Percentiles rank a stretch among this genome's conserved stretches.
Conservation (phyloP, 2,888 invertebrate genomes). For the Colostygia pectinataria region DNA sequence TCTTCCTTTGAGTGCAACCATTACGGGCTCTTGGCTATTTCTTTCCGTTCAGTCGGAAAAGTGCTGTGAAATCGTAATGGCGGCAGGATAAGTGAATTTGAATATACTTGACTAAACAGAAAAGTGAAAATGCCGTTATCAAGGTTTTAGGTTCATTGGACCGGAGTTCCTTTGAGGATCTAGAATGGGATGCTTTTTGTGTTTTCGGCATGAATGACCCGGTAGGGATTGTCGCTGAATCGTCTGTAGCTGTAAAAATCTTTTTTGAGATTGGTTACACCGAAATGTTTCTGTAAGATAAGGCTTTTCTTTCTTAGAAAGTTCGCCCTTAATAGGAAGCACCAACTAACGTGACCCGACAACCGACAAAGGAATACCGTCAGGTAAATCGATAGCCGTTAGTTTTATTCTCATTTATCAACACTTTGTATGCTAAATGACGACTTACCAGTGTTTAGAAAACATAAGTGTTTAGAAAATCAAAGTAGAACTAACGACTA, state of each 20-base stretch:
- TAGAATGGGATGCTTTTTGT: constrained; percentile 13
- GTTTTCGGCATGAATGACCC: constrained; percentile 13
- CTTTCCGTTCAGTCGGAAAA: constrained; percentile 54
- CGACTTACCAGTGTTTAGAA: too few relatives aligned
- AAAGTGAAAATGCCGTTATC: constrained; percentile 33
- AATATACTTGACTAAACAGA: constrained; percentile 48
- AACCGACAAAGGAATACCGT: too few relatives aligned
- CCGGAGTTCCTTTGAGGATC: constrained; percentile 15
- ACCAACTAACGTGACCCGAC: too few relatives aligned
- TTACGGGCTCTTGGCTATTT: constrained; percentile 51
- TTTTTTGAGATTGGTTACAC: not conserved
- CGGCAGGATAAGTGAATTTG: constrained; percentile 48
- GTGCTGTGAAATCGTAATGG: constrained; percentile 55
- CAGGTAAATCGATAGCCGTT: too few relatives aligned
- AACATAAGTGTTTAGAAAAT: too few relatives aligned
- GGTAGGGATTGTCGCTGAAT: not conserved
- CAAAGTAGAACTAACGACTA: too few relatives aligned
- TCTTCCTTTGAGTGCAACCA: constrained; percentile 50
- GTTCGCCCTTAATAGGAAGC: too few relatives aligned
- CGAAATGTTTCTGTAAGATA: too few relatives aligned
- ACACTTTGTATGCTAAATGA: too few relatives aligned
- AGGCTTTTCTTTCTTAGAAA: too few relatives aligned
- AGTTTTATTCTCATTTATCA: not conserved
- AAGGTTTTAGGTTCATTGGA: constrained; percentile 30
- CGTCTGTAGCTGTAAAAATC: not conserved